A percentile compares a stretch with the other conserved stretches of the same genome.
phyloP scores from a whole-genome alignment of 1,140 invertebrate genomes.

The Cydia strobilella region DNA sequence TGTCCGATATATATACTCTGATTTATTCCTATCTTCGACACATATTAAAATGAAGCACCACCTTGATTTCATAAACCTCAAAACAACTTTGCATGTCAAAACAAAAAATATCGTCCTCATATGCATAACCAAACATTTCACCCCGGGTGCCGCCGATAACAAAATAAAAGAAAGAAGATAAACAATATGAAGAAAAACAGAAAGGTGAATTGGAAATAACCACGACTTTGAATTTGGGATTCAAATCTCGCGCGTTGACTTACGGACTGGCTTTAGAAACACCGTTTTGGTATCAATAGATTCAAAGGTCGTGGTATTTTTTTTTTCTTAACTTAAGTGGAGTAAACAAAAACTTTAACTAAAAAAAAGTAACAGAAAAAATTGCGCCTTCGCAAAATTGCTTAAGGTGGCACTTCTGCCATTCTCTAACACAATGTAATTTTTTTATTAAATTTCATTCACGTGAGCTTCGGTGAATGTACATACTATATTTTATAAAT shows the following conservation, averaged over 20 bases:
- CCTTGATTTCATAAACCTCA: conserved; percentile 30
- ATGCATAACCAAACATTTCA: conserved; percentile 72
- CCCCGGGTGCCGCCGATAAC: conserved; percentile 56
- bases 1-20: too few species aligned
- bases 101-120: conserved; percentile 43
- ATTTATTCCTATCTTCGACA: background rate
- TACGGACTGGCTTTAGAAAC: conserved; percentile 42
- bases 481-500: too few species aligned
- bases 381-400: too few species aligned
- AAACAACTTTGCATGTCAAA: conserved; percentile 17
- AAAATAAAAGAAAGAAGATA: conserved; percentile 74
- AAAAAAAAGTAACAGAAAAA: too few species aligned
- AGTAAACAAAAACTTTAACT: background rate
- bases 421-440: too few species aligned
- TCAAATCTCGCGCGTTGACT: conserved; percentile 78
- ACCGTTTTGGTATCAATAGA: conserved; percentile 7
- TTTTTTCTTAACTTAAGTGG: background rate
- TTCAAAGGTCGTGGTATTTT: background rate
- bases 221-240: conserved; percentile 76
- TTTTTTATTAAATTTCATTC: too few species aligned
- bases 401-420: too few species aligned
- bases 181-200: conserved; percentile 78
- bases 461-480: too few species aligned
- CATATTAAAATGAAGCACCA: background rate
- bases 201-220: conserved; percentile 74